Evolutionary conservation across 2,113 vertebrate genomes (phyloP), one percentile per base, ranked within the genome.

Genomic region (Probosciger aterrimus): DNA sequence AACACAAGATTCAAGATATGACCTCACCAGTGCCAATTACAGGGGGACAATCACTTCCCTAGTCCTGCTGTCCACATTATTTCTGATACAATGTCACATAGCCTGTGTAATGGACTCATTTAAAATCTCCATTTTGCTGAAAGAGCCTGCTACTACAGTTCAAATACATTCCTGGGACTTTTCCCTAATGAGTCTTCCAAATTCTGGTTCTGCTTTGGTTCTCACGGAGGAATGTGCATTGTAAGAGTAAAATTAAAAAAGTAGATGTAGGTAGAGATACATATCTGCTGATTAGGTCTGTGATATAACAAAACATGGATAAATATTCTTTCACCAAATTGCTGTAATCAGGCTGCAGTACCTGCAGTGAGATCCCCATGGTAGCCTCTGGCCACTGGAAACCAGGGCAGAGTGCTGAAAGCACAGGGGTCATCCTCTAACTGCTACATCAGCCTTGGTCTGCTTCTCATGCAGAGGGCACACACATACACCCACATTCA

Each of bases 11-110:
- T 65, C 14, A 9, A 90, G 31, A 3, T 47, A 19, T 5, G 6
- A 9, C 25, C 16, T 60, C 65, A 62, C 0, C 0, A 67, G 9
- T 55, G 31, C 2, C 0, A 0, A 59, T 9, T 33, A 41, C 7
- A 59, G 15, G 30, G 18, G 5, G 7, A 33, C 1, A 25, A 35
- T 59, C 28, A 28, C 10, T 59, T 44, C 5, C 8, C 11, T 28
- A 12, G 4, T 52, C 24, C 31, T 86, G 37, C 43, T 81, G 37
- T n/a, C 13, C 15, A 65, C 14, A 24, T 25, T 52, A 4, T 22
- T 81, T n/a, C 20, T 37, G 11, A 22, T 37, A 25, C 33, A 41
- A 57, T 7, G 23, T 75, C 46, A 68, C 10, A 5, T 6, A 43
- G 10, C 4, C 30, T 76, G 2, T 16, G 4, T 37, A 79, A 70